Evolutionary conservation across 2,797 vertebrate species (phyloP).

Genomic region (Bufotes viridis): DNA sequence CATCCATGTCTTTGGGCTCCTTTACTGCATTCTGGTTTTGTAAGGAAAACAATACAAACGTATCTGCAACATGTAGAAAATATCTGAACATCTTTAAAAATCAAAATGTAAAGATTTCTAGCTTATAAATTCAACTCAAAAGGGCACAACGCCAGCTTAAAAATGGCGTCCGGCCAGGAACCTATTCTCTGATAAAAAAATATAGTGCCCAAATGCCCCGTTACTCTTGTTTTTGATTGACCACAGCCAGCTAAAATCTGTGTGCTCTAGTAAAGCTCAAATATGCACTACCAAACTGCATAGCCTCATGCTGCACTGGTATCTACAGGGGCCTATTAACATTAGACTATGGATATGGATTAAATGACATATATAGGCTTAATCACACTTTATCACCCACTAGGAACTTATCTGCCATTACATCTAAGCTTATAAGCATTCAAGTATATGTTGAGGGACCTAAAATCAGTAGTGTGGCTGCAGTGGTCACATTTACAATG

Average conservation of each 20-base stretch:
- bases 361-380: not conserved
- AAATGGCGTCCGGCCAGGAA: not conserved
- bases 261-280: not conserved
- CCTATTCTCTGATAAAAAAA: not conserved
- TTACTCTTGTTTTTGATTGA: not conserved
- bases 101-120: slow-evolving; percentile 6
- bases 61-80: not conserved
- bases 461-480: not conserved
- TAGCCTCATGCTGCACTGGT: not conserved
- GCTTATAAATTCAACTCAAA: not conserved
- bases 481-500: too few species aligned
- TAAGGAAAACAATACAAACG: not conserved
- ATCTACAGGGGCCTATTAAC: not conserved
- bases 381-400: slow-evolving; percentile 6
- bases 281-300: not conserved
- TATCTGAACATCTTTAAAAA: not conserved
- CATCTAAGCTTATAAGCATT: not conserved
- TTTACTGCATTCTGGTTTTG: not conserved
- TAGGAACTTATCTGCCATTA: not conserved
- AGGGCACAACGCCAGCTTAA: not conserved
- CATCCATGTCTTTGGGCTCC: not conserved
- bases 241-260: not conserved
- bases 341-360: not conserved
- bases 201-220: not conserved
- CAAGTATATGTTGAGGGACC: not conserved